Evolutionary conservation across 1,140 invertebrate species (phyloP), one percentile per base, ranked within the genome.

Genomic region (Drosophila pallidifrons): DNA sequence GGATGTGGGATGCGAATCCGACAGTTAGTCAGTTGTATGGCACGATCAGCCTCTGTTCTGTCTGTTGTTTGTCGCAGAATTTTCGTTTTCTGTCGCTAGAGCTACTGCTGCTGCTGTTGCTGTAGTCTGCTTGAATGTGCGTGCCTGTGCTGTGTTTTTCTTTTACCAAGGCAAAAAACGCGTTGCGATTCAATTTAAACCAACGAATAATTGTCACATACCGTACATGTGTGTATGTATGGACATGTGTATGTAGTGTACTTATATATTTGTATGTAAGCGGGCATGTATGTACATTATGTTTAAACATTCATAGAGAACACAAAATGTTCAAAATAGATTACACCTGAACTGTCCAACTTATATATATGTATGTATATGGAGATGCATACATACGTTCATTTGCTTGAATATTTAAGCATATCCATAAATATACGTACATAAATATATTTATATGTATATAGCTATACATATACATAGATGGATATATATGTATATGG

Each of bases 151-250:
- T 38, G 35, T 38, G 35, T 10, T 46, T 32, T 70, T 63, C 63
- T 58, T 59, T 54, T 43, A 41, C 32, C 51, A 41, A 43, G 41
- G n/a, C 51, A 38, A 55, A 68, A 25, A 58, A 45, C 45, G 57
- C 63, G 52, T 59, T 75, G 58, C 58, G 73, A 57, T 59, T 47
- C 30, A 38, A 58, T 66, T 46, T 41, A 35, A 41, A 45, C 35
- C 13, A 16, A 47, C 47, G 71, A 69, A 79, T 28, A 80, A 80
- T 38, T 65, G n/a, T 83, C 58, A 72, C 51, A 80, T 83, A 25
- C 20, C 20, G 67, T 73, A 58, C 38, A 41, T 25, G 47, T 8
- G 51, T 8, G 13, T 28, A 25, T 7, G 43, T 65, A 16, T 55
- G 28, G 61, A 35, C 65, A 47, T 57, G 61, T 45, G 49, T 43